Percentiles rank a stretch among this genome's conserved stretches.
Conservation (phyloP, 2,888 invertebrate species). For the Antheraea assamensis region DNA sequence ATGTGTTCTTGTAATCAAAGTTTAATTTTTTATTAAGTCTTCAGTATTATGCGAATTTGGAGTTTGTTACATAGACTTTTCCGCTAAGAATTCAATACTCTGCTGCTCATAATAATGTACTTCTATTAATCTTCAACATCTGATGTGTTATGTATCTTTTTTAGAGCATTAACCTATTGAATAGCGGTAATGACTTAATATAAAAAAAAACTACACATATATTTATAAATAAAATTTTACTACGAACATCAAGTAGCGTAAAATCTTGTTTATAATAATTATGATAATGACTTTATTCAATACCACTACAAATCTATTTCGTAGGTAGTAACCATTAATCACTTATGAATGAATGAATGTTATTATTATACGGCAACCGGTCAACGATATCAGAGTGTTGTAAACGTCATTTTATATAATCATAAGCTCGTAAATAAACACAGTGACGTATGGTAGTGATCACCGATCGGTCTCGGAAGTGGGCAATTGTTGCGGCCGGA, state of each 20-base stretch:
- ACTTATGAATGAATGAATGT: constrained; percentile 76
- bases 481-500: constrained; percentile 28
- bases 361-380: constrained; percentile 74
- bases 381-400: constrained; percentile 76
- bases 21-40: not conserved
- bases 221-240: constrained; percentile 70
- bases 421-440: constrained; percentile 80
- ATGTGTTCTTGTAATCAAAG: not conserved
- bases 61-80: not conserved
- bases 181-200: constrained; percentile 20
- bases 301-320: constrained; percentile 75
- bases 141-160: not conserved
- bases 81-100: not conserved
- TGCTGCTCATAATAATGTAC: too few species aligned
- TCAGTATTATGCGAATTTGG: not conserved
- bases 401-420: constrained; percentile 79
- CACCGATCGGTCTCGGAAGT: constrained; percentile 39
- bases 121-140: not conserved
- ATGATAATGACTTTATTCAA: constrained; percentile 76
- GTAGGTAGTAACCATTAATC: constrained; percentile 78
- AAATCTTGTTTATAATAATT: constrained; percentile 80
- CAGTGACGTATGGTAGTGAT: constrained; percentile 68
- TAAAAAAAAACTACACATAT: constrained; percentile 38
- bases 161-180: not conserved
- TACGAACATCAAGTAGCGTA: constrained; percentile 69